Conservation (phyloP, 2,888 invertebrate genomes). For the Papilio protenor region DNA sequence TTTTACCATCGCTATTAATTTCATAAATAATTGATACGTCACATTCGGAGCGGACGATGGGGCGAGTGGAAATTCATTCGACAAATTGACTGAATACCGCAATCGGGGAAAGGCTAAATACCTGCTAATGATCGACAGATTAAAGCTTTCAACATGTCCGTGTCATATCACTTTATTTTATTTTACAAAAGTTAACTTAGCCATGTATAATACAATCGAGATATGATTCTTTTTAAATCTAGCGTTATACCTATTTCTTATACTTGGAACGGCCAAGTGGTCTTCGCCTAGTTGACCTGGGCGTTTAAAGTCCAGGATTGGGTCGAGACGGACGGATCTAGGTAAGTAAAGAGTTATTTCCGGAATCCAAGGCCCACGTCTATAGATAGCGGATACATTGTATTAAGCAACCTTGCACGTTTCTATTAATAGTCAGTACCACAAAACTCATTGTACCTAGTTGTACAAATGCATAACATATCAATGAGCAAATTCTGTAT, state of each 20-base stretch:
- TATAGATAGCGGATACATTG: too few species aligned
- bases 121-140: conserved; percentile 79
- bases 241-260: neutral
- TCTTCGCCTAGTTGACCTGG: too few species aligned
- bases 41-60: conserved; percentile 72
- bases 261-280: too few species aligned
- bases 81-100: conserved; percentile 83
- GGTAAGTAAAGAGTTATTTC: too few species aligned
- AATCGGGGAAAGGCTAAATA: conserved; percentile 81
- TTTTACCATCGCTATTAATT: conserved; percentile 76
- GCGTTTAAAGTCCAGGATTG: too few species aligned
- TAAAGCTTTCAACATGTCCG: conserved; percentile 56
- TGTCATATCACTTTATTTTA: conserved; percentile 31
- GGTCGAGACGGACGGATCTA: too few species aligned
- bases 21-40: conserved; percentile 81
- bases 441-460: neutral
- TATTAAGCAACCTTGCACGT: too few species aligned
- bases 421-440: neutral
- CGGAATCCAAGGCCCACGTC: too few species aligned
- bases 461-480: neutral
- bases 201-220: neutral
- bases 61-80: conserved; percentile 79
- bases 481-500: neutral
- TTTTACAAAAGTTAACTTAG: conserved; percentile 26
- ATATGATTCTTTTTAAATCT: neutral